Evolutionary conservation across 2,113 vertebrate species (phyloP).

Genomic region (Prolemur simus): DNA sequence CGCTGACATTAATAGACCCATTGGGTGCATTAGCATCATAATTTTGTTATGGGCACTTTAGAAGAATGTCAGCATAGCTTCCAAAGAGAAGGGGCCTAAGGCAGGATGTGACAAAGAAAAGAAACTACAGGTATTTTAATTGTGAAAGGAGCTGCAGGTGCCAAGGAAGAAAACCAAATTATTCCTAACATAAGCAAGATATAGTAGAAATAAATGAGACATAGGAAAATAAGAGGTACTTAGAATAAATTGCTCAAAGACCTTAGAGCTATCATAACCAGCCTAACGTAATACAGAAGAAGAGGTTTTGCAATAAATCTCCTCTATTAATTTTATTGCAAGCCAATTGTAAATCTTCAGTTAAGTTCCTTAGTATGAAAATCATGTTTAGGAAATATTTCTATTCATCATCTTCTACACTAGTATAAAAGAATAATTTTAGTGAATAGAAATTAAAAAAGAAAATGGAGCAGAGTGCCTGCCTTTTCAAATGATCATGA

Average conservation of each 20-base stretch:
- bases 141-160: slow-evolving; percentile 44
- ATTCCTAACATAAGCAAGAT: slow-evolving; percentile 47
- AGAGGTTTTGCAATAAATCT: background rate
- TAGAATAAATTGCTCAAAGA: slow-evolving; percentile 48
- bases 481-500: background rate
- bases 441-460: background rate
- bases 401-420: background rate
- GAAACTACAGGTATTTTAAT: background rate
- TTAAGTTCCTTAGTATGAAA: slow-evolving; percentile 10
- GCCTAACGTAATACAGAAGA: background rate
- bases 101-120: slow-evolving; percentile 14
- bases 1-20: background rate
- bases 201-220: slow-evolving; percentile 47
- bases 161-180: slow-evolving; percentile 41
- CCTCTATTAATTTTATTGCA: slow-evolving; percentile 52
- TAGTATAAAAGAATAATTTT: background rate
- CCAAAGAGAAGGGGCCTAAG: background rate
- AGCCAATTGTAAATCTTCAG: slow-evolving; percentile 2
- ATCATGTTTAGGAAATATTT: slow-evolving; percentile 32
- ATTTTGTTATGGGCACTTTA: slow-evolving; percentile 34
- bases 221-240: slow-evolving; percentile 35
- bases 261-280: slow-evolving; percentile 1
- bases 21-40: slow-evolving; percentile 19
- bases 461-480: background rate
- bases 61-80: slow-evolving; percentile 6